Conservation (phyloP, 2,797 vertebrate species). For the Balearica regulorum region DNA sequence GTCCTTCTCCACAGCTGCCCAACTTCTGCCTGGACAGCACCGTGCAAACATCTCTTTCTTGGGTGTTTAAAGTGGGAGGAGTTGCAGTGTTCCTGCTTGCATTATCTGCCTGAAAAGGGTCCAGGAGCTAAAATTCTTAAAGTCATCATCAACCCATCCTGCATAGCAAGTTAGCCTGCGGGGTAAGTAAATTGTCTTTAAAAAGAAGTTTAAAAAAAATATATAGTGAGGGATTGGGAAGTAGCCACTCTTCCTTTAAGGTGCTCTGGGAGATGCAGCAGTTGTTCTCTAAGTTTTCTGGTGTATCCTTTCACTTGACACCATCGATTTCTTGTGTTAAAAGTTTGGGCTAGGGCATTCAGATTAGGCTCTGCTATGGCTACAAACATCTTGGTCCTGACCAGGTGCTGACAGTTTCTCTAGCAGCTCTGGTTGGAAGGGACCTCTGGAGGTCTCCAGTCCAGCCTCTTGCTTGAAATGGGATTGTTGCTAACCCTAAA, state of each 20-base stretch:
- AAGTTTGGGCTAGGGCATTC: neutral
- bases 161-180: neutral
- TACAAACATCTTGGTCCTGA: neutral
- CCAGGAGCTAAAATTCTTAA: neutral
- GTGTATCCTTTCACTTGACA: neutral
- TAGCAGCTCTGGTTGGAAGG: neutral
- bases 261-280: neutral
- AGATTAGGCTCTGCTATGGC: neutral
- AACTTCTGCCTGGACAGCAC: neutral
- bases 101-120: neutral
- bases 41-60: neutral
- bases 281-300: neutral
- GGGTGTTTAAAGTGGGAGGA: neutral
- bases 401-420: neutral
- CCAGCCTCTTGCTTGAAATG: neutral
- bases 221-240: neutral
- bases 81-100: neutral
- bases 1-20: neutral
- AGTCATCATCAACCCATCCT: neutral
- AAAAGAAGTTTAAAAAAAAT: neutral
- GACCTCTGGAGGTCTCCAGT: neutral
- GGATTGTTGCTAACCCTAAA: neutral
- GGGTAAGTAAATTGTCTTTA: neutral
- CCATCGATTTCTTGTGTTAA: neutral
- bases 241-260: neutral